Evolutionary conservation across 2,888 invertebrate species (phyloP).

Genomic region (Smittia sp.): DNA sequence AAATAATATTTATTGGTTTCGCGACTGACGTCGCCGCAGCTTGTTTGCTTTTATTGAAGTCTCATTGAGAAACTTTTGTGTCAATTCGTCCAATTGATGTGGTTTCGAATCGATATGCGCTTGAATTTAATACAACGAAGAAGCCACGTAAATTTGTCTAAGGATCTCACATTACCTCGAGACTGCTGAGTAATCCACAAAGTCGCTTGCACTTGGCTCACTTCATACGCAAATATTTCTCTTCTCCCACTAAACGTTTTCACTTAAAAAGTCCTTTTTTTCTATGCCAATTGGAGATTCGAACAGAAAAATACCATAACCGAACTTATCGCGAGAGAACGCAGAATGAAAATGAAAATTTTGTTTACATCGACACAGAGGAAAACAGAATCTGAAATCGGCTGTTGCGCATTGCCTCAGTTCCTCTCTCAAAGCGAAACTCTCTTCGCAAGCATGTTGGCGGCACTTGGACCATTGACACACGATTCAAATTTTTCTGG

Average conservation of each 20-base stretch:
- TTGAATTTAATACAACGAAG: neutral
- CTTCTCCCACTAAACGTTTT: neutral
- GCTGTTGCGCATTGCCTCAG: conserved; percentile 21
- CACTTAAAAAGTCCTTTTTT: conserved; percentile 10
- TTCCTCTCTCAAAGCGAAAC: neutral
- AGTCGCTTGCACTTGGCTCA: neutral
- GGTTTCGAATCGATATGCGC: neutral
- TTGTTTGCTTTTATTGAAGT: neutral
- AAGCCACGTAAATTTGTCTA: neutral
- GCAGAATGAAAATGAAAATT: conserved; percentile 30
- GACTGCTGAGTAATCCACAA: neutral
- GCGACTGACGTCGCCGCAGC: neutral
- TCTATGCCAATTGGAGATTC: neutral
- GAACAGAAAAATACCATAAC: conserved; percentile 21
- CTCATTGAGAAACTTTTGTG: neutral
- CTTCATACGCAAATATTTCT: neutral
- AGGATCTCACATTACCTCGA: conserved; percentile 9
- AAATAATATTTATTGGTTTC: neutral
- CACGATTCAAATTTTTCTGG: no score
- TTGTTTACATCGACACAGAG: neutral
- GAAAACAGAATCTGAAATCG: neutral
- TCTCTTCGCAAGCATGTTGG: neutral
- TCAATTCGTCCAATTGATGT: conserved; percentile 1
- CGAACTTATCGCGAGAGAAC: conserved; percentile 27
- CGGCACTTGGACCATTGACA: neutral